Evolutionary conservation across 2,113 vertebrate species (phyloP).

Genomic region (Oreochromis aureus): DNA sequence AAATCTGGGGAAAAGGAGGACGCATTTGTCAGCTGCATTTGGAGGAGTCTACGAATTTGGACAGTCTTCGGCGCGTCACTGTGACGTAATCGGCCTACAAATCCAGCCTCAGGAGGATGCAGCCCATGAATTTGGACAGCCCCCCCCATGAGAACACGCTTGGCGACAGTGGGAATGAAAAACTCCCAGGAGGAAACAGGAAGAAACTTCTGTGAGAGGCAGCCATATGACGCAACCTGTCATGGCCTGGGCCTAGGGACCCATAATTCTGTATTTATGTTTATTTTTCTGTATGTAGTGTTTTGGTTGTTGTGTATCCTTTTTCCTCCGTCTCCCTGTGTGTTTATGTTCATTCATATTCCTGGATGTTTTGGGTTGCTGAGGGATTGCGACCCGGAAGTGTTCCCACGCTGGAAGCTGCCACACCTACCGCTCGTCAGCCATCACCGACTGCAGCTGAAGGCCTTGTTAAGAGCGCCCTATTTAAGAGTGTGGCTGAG

Average conservation of each 20-base stretch:
- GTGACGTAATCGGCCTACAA: fast-evolving
- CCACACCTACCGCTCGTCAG: fast-evolving
- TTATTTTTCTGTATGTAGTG: not conserved
- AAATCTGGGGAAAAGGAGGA: not conserved
- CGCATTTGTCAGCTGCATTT: not conserved
- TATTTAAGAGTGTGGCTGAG: not conserved
- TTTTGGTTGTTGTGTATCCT: not conserved
- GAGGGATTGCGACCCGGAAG: not conserved
- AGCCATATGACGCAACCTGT: fast-evolving
- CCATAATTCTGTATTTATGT: not conserved
- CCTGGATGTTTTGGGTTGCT: not conserved
- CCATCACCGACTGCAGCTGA: not conserved
- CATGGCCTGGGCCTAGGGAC: not conserved
- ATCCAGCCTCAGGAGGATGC: fast-evolving
- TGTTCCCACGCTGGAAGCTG: not conserved
- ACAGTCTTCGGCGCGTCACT: fast-evolving
- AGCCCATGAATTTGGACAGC: fast-evolving
- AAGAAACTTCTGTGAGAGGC: fast-evolving
- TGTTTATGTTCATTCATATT: not conserved
- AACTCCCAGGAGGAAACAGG: not conserved
- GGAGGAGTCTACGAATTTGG: not conserved
- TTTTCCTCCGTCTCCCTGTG: not conserved
- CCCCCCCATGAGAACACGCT: not conserved
- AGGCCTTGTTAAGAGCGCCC: fast-evolving
- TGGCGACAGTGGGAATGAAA: not conserved